Percentiles rank a stretch among this genome's conserved stretches.
Evolutionary conservation across 2,113 vertebrate species (phyloP).

Genomic region (Coregonus clupeaformis): DNA sequence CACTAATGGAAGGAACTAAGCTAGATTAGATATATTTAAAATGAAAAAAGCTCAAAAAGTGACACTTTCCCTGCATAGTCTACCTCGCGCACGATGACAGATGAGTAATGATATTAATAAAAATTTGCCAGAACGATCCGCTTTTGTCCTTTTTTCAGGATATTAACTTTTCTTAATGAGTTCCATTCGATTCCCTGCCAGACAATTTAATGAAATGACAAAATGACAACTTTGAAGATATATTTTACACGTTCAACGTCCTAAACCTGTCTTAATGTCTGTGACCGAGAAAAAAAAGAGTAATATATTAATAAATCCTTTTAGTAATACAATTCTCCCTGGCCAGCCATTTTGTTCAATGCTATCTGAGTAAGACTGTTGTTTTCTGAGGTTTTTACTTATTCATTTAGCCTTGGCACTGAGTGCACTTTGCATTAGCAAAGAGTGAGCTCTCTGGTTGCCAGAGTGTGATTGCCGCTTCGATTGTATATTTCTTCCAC

Average conservation of each 20-base stretch:
- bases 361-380: slow-evolving; percentile 23
- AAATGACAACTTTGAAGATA: slow-evolving; percentile 37
- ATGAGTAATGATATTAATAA: slow-evolving; percentile 45
- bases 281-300: slow-evolving; percentile 7
- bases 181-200: neutral
- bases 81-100: slow-evolving; percentile 16
- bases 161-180: slow-evolving; percentile 41
- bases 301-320: slow-evolving; percentile 64
- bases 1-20: neutral
- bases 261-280: slow-evolving; percentile 26
- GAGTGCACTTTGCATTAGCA: slow-evolving; percentile 49
- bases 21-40: neutral
- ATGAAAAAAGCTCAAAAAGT: neutral
- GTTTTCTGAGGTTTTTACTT: slow-evolving; percentile 55
- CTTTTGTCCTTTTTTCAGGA: slow-evolving; percentile 22
- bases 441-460: slow-evolving; percentile 59
- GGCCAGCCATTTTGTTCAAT: neutral
- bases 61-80: slow-evolving; percentile 13
- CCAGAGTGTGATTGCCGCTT: slow-evolving; percentile 41
- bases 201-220: slow-evolving; percentile 14
- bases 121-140: slow-evolving; percentile 1
- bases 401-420: slow-evolving; percentile 49
- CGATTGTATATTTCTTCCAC: slow-evolving; percentile 41
- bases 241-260: slow-evolving; percentile 35
- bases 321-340: slow-evolving; percentile 49